Evolutionary conservation across 1,140 invertebrate genomes (phyloP), one percentile per base, ranked within the genome.

Genomic region (Neoseiulus cucumeris): DNA sequence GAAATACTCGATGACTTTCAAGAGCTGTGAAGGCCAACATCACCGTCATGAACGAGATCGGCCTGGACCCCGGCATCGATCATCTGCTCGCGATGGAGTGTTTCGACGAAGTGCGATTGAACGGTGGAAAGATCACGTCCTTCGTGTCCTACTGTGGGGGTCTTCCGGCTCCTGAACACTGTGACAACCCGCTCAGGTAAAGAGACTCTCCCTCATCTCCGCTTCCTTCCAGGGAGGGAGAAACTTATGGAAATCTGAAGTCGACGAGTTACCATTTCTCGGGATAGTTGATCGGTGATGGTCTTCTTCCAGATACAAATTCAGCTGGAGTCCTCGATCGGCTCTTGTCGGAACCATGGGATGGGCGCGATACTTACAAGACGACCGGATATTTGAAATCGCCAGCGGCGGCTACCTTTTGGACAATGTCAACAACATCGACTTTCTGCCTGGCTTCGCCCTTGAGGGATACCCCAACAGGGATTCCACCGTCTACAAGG

Each of bases 111-210:
- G 82, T 83, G 75, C 87, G 82, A 75, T 82, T 79, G 76, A 85
- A 78, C 75, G 93, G 78, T 9, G 81, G 81, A 64, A 80, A 79
- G 72, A 79, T 96, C 0, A 89, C 89, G 59, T 95, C 91, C 1
- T 98, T 97, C 75, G 82, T 94, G 0, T 96, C 91, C 0, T 99
- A 89, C 76, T 98, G 95, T 73, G 96, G 96, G 66, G 96, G 86
- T 72, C 75, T 98, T 30, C 94, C 94, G 0, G 91, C 93, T 0
- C 93, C 94, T 0, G 93, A 98, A 77, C 85, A 83, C 72, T 95
- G 93, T 2, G 85, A 87, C 71, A 97, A 98, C 77, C 85, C 92
- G 2, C 76, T 98, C 4, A 73, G 94, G 17, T 59, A 25, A 25
- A 33, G 14, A 14, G 4, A 9, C 33, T 6, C 33, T n/a, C n/a